Percentiles rank a stretch among this genome's conserved stretches.
phyloP scores from a whole-genome alignment of 2,113 vertebrate species.

The Saimiri boliviensis region DNA sequence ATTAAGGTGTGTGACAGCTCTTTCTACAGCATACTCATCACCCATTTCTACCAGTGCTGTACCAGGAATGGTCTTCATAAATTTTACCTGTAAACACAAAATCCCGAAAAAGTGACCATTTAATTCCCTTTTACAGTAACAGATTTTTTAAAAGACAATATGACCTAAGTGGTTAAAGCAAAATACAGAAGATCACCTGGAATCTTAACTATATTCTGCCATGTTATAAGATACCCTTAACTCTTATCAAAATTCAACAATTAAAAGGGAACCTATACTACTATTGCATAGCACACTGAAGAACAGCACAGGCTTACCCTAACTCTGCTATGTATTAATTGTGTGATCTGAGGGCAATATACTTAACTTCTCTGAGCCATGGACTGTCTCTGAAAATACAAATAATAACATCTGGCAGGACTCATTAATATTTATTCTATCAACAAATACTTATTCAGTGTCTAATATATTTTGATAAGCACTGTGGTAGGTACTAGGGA shows the following conservation, averaged over 20 bases:
- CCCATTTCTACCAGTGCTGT: constrained; percentile 98
- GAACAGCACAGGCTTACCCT: background rate
- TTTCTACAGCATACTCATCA: constrained; percentile 97
- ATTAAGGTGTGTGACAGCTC: constrained; percentile 98
- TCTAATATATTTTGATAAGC: constrained; percentile 30
- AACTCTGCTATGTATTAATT: background rate
- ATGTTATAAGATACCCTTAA: background rate
- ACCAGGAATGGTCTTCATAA: constrained; percentile 99
- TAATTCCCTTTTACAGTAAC: constrained; percentile 13
- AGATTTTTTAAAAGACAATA: constrained; percentile 10
- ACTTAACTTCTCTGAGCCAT: background rate
- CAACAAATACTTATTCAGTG: constrained; percentile 21
- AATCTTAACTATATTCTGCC: constrained; percentile 44
- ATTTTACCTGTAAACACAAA: constrained; percentile 90
- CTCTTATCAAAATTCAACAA: background rate
- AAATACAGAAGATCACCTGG: constrained; percentile 30
- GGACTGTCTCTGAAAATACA: background rate
- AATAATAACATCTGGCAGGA: background rate
- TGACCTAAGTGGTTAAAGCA: background rate
- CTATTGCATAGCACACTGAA: background rate
- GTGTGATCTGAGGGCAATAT: background rate
- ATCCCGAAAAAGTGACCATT: constrained; percentile 7
- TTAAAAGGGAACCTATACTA: background rate
- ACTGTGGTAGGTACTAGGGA: background rate
- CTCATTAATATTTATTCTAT: background rate